phyloP scores from a whole-genome alignment of 1,140 invertebrate genomes.

The Piezodorus guildinii region DNA sequence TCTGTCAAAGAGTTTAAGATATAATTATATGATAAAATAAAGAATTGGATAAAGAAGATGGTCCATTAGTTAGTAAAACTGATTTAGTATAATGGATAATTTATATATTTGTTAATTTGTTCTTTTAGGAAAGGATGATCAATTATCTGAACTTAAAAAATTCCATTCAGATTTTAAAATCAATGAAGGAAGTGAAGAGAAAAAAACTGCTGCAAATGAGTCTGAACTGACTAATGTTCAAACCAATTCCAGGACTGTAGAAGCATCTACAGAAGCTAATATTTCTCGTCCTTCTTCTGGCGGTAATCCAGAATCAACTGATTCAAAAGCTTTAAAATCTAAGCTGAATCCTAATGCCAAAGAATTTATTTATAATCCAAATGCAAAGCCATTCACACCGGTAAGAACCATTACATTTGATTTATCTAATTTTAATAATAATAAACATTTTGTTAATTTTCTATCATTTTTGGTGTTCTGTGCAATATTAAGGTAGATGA shows the following conservation, averaged over 20 bases:
- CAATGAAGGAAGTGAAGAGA: slow-evolving; percentile 34
- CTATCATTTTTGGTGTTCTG: no score
- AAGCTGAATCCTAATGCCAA: slow-evolving; percentile 79
- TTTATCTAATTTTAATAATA: slow-evolving; percentile 9
- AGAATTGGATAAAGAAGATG: no score
- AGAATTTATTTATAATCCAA: slow-evolving; percentile 71
- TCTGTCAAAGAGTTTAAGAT: no score
- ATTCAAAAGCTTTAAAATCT: slow-evolving; percentile 40
- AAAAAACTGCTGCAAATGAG: slow-evolving; percentile 12
- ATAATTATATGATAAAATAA: no score
- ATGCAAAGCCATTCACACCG: slow-evolving; percentile 74
- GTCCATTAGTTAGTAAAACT: no score
- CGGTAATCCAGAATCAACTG: neutral
- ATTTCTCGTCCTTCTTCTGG: slow-evolving; percentile 32
- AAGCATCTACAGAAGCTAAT: slow-evolving; percentile 35
- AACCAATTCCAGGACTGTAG: neutral
- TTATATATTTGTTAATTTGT: neutral
- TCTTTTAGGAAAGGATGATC: slow-evolving; percentile 37
- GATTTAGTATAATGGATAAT: neutral
- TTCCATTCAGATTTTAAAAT: slow-evolving; percentile 48
- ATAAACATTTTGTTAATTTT: no score
- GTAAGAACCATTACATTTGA: slow-evolving; percentile 38
- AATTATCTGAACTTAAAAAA: slow-evolving; percentile 43
- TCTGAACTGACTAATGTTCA: slow-evolving; percentile 22
- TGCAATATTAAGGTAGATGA: no score